Conservation (phyloP, 2,888 invertebrate genomes). For the Lordiphosa andalusiaca region DNA sequence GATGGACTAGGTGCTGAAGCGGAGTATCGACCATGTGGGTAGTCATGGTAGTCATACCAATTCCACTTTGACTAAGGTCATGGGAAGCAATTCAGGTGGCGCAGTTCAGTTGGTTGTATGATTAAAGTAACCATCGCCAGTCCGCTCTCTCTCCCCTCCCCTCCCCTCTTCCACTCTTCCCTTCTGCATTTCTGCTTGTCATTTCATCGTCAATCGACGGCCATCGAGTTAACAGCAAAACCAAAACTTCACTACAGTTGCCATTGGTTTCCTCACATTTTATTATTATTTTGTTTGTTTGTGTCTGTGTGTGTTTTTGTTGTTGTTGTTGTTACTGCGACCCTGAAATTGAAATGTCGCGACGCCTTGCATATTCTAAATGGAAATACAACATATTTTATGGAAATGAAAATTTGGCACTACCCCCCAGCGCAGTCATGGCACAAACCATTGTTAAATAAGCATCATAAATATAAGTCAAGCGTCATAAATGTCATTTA, state of each 20-base stretch:
- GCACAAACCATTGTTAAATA: constrained; percentile 30
- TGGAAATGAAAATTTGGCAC: constrained; percentile 47
- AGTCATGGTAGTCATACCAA: constrained; percentile 46
- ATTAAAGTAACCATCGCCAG: constrained; percentile 32
- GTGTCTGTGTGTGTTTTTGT: constrained; percentile 22
- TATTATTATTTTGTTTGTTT: constrained; percentile 4
- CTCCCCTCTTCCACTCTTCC: background rate
- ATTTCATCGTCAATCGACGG: constrained; percentile 55
- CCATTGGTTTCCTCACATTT: constrained; percentile 39
- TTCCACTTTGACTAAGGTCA: constrained; percentile 68
- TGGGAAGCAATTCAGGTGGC: constrained; percentile 72
- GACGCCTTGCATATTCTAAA: no score
- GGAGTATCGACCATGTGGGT: constrained; percentile 25
- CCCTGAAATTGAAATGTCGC: constrained; percentile 56
- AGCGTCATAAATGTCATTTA: constrained; percentile 57
- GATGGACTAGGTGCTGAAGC: background rate
- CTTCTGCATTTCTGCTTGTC: constrained; percentile 56
- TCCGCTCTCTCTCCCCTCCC: background rate
- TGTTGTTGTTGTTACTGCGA: constrained; percentile 16
- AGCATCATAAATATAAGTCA: constrained; percentile 57
- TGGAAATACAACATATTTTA: no score
- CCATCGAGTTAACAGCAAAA: constrained; percentile 50
- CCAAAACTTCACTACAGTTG: constrained; percentile 45
- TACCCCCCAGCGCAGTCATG: constrained; percentile 5
- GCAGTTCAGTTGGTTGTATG: constrained; percentile 33